Percentiles rank a stretch among this genome's conserved stretches.
Conservation (phyloP, 2,888 invertebrate species). For the Cephus nigrinus region DNA sequence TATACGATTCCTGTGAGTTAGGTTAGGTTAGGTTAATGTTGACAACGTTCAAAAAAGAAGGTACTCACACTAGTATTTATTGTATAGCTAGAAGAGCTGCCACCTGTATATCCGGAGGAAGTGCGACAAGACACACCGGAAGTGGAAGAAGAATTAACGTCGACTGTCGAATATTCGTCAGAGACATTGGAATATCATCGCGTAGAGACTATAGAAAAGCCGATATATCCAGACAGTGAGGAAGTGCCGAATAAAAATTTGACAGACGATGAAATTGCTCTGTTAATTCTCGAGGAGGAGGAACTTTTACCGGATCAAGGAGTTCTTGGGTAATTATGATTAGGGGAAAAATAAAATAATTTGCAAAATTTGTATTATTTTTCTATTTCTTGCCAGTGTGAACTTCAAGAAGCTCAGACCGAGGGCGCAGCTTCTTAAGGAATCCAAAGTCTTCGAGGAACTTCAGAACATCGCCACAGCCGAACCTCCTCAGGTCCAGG, state of each 20-base stretch:
- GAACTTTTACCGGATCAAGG: slow-evolving; percentile 75
- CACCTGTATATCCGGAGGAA: slow-evolving; percentile 48
- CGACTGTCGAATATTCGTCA: slow-evolving; percentile 13
- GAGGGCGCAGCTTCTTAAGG: slow-evolving; percentile 73
- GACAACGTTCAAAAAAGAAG: background rate
- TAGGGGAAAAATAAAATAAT: background rate
- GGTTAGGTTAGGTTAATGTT: background rate
- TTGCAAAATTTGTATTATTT: too few species aligned
- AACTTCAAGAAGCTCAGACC: slow-evolving; percentile 78
- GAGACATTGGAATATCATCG: slow-evolving; percentile 23
- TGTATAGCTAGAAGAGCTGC: slow-evolving; percentile 41
- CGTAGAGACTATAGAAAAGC: slow-evolving; percentile 44
- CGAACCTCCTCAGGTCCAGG: slow-evolving; percentile 51
- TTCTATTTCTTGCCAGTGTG: slow-evolving; percentile 65
- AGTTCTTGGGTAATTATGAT: slow-evolving; percentile 72
- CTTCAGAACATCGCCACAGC: slow-evolving; percentile 54
- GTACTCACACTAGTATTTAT: background rate
- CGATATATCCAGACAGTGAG: slow-evolving; percentile 56
- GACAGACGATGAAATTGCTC: slow-evolving; percentile 76
- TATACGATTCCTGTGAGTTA: slow-evolving; percentile 61
- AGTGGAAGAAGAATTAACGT: slow-evolving; percentile 38
- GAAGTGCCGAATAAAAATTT: slow-evolving; percentile 64
- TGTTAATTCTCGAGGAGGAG: slow-evolving; percentile 76
- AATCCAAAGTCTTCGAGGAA: slow-evolving; percentile 76
- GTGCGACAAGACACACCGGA: slow-evolving; percentile 42